Percentiles rank a stretch among this genome's conserved stretches.
phyloP scores from a whole-genome alignment of 2,888 invertebrate species.

The Cryptocheilus praepositus region DNA sequence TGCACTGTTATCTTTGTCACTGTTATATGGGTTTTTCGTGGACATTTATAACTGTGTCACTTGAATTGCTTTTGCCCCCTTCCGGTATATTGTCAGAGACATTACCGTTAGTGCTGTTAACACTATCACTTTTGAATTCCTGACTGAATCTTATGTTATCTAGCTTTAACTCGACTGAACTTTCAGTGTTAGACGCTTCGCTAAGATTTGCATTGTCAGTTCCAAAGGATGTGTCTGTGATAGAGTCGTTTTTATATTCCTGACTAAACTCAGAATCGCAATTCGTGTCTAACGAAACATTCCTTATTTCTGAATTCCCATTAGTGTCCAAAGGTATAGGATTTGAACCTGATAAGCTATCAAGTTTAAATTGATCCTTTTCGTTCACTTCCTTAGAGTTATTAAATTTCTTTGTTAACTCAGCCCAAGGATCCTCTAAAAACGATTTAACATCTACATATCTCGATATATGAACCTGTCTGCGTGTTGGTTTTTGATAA shows the following conservation, averaged over 20 bases:
- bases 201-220: slow-evolving; percentile 34
- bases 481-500: slow-evolving; percentile 39
- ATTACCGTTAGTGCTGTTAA: slow-evolving; percentile 12
- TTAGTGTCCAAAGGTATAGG: slow-evolving; percentile 1
- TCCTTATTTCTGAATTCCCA: not conserved
- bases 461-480: slow-evolving; percentile 50
- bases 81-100: slow-evolving; percentile 3
- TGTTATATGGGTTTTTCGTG: slow-evolving; percentile 35
- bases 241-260: slow-evolving; percentile 34
- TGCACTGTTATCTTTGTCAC: slow-evolving; percentile 24
- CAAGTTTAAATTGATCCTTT: slow-evolving; percentile 2
- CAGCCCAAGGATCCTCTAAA: slow-evolving; percentile 67
- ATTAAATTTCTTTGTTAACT: slow-evolving; percentile 48
- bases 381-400: slow-evolving; percentile 9
- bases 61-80: slow-evolving; percentile 6
- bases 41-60: not conserved
- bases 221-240: slow-evolving; percentile 34
- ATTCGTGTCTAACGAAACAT: slow-evolving; percentile 6
- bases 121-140: slow-evolving; percentile 27
- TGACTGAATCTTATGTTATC: slow-evolving; percentile 37
- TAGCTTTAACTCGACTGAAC: slow-evolving; percentile 40
- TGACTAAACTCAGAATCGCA: slow-evolving; percentile 25
- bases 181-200: slow-evolving; percentile 27
- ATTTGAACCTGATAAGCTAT: slow-evolving; percentile 4
- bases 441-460: slow-evolving; percentile 60